Conservation (phyloP, 2,113 vertebrate genomes). For the Aegithalos caudatus region DNA sequence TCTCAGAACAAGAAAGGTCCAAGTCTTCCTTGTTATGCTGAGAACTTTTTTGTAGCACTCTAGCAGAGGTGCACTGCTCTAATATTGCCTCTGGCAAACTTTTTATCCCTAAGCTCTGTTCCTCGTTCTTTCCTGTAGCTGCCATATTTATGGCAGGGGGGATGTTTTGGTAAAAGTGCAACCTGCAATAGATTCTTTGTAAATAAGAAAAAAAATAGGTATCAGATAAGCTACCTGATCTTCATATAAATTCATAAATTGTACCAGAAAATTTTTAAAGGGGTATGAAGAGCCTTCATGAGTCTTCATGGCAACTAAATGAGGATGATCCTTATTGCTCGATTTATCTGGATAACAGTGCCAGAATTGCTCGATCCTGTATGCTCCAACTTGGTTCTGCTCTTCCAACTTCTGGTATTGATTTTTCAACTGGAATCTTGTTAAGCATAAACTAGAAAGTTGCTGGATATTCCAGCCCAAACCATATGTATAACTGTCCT, state of each 20-base stretch:
- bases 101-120: neutral
- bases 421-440: neutral
- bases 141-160: neutral
- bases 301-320: neutral
- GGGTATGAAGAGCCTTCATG: neutral
- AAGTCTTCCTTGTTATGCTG: neutral
- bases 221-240: neutral
- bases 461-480: neutral
- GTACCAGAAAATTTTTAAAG: neutral
- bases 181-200: neutral
- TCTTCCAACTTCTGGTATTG: neutral
- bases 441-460: neutral
- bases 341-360: neutral
- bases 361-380: neutral
- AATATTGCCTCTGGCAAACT: neutral
- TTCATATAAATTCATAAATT: neutral
- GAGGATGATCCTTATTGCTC: neutral
- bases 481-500: neutral
- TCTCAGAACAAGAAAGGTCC: neutral
- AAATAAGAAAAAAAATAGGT: neutral
- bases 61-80: neutral
- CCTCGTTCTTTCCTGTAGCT: fast-evolving
- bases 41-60: neutral
- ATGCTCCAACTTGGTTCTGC: neutral
- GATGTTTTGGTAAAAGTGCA: neutral